These are phyloP conservation scores for Mormyrus proboscirostris DNA, from an alignment of 2,797 vertebrate species.

Conservation along the genomic window DNA sequence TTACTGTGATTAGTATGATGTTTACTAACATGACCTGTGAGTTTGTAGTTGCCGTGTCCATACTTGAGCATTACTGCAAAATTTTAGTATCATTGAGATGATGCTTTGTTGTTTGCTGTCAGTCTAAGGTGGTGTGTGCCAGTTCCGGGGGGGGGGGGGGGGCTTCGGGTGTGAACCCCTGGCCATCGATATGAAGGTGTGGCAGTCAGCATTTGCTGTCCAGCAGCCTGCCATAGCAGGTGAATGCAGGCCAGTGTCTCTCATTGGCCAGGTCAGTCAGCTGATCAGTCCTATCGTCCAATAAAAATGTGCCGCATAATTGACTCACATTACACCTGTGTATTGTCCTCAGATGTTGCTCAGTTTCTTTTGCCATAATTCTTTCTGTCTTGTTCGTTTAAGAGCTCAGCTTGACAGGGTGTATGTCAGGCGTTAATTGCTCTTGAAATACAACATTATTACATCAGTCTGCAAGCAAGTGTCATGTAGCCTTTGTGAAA, in stretches of 20 bases:
- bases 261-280: not conserved
- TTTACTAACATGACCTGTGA: not conserved
- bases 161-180: not conserved
- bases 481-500: not conserved
- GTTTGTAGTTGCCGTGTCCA: not conserved
- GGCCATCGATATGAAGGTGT: not conserved
- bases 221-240: not conserved
- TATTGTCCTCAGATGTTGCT: not conserved
- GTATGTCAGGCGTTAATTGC: not conserved
- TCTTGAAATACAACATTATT: not conserved
- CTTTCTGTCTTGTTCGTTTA: slow-evolving; percentile 54
- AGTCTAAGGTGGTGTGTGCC: not conserved
- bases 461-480: not conserved
- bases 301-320: not conserved
- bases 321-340: not conserved
- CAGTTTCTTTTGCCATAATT: not conserved
- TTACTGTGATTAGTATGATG: not conserved
- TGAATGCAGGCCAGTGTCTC: not conserved
- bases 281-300: not conserved
- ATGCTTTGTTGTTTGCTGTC: not conserved
- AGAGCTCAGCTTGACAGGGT: not conserved
- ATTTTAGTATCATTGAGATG: not conserved
- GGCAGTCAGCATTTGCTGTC: not conserved
- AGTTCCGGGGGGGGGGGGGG: not conserved
- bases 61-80: not conserved